A percentile compares a stretch with the other conserved stretches of the same genome.
phyloP scores from a whole-genome alignment of 2,888 invertebrate species.

The Mythimna impura region DNA sequence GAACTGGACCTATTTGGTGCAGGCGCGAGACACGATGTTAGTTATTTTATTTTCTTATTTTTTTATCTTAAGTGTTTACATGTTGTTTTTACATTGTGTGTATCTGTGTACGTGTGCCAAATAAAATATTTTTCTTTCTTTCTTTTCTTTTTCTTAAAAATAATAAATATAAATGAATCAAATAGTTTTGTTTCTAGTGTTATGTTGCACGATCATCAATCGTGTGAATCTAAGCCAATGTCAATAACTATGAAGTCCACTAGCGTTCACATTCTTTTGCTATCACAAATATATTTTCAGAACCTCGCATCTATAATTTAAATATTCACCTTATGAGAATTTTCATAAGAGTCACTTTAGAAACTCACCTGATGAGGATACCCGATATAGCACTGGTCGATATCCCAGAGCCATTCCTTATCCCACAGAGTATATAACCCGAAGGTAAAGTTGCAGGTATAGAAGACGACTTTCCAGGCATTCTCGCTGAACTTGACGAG shows the following conservation, averaged over 20 bases:
- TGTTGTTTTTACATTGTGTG: too few species aligned
- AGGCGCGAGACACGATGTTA: too few species aligned
- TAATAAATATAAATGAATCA: background rate
- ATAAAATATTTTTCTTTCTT: too few species aligned
- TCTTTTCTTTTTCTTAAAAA: too few species aligned
- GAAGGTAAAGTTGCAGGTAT: conserved; percentile 95
- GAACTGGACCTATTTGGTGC: too few species aligned
- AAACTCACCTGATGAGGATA: conserved; percentile 94
- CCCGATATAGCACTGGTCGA: conserved; percentile 96
- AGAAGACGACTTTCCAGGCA: conserved; percentile 97
- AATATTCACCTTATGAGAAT: conserved; percentile 5
- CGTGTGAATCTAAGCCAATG: too few species aligned
- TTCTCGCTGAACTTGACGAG: conserved; percentile 98
- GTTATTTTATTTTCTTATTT: too few species aligned
- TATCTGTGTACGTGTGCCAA: too few species aligned
- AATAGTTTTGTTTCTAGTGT: background rate
- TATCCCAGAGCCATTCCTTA: conserved; percentile 98
- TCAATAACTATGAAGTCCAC: too few species aligned
- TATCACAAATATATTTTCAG: background rate
- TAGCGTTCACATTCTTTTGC: background rate
- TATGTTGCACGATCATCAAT: background rate
- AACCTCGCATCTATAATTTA: background rate
- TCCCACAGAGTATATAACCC: conserved; percentile 96
- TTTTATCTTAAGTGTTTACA: too few species aligned
- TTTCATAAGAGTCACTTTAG: background rate